Evolutionary conservation across 1,140 invertebrate genomes (phyloP), one percentile per base, ranked within the genome.

Genomic region (Pseudomyrmex cubaensis): DNA sequence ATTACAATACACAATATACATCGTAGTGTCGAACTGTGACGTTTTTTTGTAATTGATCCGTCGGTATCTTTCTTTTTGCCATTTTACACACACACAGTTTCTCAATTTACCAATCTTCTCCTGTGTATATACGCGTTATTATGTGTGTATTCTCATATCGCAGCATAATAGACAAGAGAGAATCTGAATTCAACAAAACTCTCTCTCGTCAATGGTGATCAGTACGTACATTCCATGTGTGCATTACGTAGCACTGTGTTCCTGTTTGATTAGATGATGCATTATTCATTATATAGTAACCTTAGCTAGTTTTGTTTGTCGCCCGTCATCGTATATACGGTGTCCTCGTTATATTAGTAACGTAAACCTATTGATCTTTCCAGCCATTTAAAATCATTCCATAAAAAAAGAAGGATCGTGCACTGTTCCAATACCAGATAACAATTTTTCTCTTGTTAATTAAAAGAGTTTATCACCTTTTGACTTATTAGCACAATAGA

Each of bases 191-290:
- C n/a, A 35, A 35, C 50, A 59, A 59, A 35, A 80, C 48, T 44
- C 52, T 57, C 48, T 20, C 66, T 70, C 76, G 66, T 46, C 76
- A 66, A 61, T 61, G 66, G 44, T 80, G 76, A 80, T 80, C 66
- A 70, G 66, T 80, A 80, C 5, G 0, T 35, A 35, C 76, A 80
- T 80, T 80, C 76, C 76, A 61, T 78, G 44, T 70, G 44, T 70
- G 76, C 76, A 66, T 80, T 80, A 72, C 46, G 12, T 61, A 80
- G 76, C 66, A 25, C 20, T 80, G 25, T 80, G 66, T 72, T 72
- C n/a, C 66, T 80, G 52, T 80, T 80, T 80, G 62, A 77, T 67
- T 54, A 66, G 62, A 77, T 52, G 22, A 77, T 77, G 62, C 62
- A 77, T 46, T 57, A 72, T 80, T 62, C 20, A 17, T 13, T 75